Base-by-base conservation (phyloP, 2,888 invertebrate genomes). In the Hydroisotoma schaefferi region DNA sequence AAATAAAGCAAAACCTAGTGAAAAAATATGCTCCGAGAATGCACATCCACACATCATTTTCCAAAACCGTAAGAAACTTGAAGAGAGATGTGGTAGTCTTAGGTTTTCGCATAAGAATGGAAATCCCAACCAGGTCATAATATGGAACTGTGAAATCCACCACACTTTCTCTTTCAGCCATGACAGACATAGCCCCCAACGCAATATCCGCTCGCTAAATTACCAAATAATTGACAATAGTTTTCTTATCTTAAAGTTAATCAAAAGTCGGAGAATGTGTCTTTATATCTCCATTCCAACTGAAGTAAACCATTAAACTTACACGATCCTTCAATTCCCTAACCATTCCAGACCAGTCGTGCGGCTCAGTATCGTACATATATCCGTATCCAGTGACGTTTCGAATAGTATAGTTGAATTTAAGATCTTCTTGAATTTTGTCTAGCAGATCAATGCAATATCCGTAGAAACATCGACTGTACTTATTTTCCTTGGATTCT, bases 91-190 rank as follows among this genome's bases (percentile, higher is more conserved):
- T 94, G 26, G 90, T 87, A 0, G 90, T 86, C 72, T 87, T 86
- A 0, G 93, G 90, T 69, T 91, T 84, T 75, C 87, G 88, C 93
- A 97, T 95, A 76, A 98, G 82, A 68, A 99, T 97, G 0, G 94
- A 93, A 55, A 95, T 91, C 0, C 98, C 98, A 0, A 98, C 97
- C 68, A 97, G 82, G 79, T 99, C 98, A 77, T 98, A 98, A 77
- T 94, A 98, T 0, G 98, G 97, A 0, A 98, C 94, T 0, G 98
- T 98, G 76, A 97, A 98, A 78, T 98, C 98, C 1, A 98, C 92
- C 0, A 95, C 94, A 74, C 91, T 92, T 78, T 95, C 95, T 37
- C 98, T 80, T 68, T 82, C 82, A 0, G 97, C 95, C 93, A 95
- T 97, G 0, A 98, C 95, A 0, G 94, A 93, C 75, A 98, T 82